Evolutionary conservation across 2,888 invertebrate species (phyloP), one percentile per base, ranked within the genome.

Genomic region (Mechanitis mazaeus): DNA sequence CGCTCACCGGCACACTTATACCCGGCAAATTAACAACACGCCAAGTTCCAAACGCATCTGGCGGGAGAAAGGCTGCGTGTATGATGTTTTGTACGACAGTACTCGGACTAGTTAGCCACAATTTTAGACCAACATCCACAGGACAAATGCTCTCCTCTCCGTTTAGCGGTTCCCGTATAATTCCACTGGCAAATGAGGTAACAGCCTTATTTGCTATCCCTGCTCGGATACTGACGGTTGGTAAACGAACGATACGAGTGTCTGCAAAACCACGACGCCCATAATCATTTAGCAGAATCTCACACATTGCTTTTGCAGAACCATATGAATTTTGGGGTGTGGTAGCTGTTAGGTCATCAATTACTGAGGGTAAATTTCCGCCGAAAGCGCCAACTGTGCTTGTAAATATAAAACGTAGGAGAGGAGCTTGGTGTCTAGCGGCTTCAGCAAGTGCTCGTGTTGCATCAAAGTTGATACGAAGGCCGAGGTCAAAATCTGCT

Each of bases 251-350:
- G 11, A 76, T 73, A 5, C 83, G 74, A 2, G 81, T 83, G 64
- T 88, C 85, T 1, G 82, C 75, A 58, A 75, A 82, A 2, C 87
- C 84, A 47, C 82, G 81, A n/a, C 89, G 77, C 6, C 82, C 71
- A 68, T 87, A 86, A 54, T 89, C 89, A 58, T 79, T 79, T 3
- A 87, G 75, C 3, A 89, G 76, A 47, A 89, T 71, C 68, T 89
- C 89, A 50, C 81, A 74, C 78, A 84, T 79, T 1, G 86, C 87
- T 67, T 89, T 89, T 0, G 81, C 83, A 31, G 76, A 75, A 28
- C 89, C 89, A 66, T 89, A 89, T 4, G 89, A 83, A 3, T 76
- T 87, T 55, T 81, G 79, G 33, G 89, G 89, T 63, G 77, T 78
- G 2, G 77, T 70, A 11, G 81, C 85, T 1, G 81, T 81, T 31